Conservation (phyloP, 2,888 invertebrate genomes). For the Tridacna gigas region DNA sequence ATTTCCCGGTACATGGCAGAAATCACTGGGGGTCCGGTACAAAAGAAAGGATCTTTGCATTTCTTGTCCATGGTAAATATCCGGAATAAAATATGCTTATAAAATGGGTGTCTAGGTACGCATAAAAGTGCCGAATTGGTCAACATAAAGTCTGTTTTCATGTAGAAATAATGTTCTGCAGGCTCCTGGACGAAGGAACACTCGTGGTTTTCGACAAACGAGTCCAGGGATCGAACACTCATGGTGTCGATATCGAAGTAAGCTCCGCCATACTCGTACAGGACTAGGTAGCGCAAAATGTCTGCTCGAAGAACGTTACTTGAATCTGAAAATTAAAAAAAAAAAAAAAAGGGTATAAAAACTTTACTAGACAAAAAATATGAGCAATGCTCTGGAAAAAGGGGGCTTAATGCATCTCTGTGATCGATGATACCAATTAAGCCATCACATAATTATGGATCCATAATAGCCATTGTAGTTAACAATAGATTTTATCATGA, state of each 20-base stretch:
- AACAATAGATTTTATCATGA: no score
- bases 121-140: conserved; percentile 13
- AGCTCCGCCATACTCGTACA: conserved; percentile 16
- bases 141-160: conserved; percentile 16
- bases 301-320: conserved; percentile 18
- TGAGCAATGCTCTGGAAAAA: no score
- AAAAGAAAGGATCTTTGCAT: conserved; percentile 19
- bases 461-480: no score
- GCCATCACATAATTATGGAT: no score
- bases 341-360: no score
- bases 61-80: conserved; percentile 16
- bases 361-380: no score
- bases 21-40: conserved; percentile 17
- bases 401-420: no score
- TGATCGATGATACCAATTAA: no score
- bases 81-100: conserved; percentile 15
- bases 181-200: conserved; percentile 19
- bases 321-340: conserved; percentile 4
- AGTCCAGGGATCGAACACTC: conserved; percentile 23
- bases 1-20: conserved; percentile 24
- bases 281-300: conserved; percentile 14
- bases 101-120: conserved; percentile 20
- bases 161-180: conserved; percentile 21
- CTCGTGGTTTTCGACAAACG: conserved; percentile 18
- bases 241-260: conserved; percentile 22